These are phyloP conservation scores for Chelidonichthys spinosus DNA, from an alignment of 2,797 vertebrate genomes.

Conservation along the genomic window DNA sequence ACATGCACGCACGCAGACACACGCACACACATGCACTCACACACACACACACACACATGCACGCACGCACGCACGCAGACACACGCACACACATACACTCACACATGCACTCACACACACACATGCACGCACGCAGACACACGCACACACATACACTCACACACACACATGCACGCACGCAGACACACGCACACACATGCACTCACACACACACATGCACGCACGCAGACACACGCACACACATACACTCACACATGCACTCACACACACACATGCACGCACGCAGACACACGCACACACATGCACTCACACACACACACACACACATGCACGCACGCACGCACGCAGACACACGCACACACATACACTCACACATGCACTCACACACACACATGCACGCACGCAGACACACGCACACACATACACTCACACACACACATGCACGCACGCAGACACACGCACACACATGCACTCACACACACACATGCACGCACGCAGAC, in stretches of 20 bases:
- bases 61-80: not conserved
- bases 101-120: not conserved
- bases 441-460: no score
- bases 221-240: not conserved
- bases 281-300: not conserved
- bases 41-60: not conserved
- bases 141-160: not conserved
- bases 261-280: not conserved
- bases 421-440: no score
- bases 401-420: not conserved
- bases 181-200: not conserved
- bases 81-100: no score
- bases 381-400: constrained; percentile 31
- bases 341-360: no score
- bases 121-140: not conserved
- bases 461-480: no score
- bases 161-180: no score
- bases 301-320: not conserved
- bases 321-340: not conserved
- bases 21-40: not conserved
- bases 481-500: no score
- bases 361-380: not conserved
- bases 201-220: not conserved
- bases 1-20: not conserved
- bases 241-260: not conserved